These are phyloP conservation scores for Xenentodon cancila DNA, from an alignment of 2,797 vertebrate genomes.

Conservation along the genomic window DNA sequence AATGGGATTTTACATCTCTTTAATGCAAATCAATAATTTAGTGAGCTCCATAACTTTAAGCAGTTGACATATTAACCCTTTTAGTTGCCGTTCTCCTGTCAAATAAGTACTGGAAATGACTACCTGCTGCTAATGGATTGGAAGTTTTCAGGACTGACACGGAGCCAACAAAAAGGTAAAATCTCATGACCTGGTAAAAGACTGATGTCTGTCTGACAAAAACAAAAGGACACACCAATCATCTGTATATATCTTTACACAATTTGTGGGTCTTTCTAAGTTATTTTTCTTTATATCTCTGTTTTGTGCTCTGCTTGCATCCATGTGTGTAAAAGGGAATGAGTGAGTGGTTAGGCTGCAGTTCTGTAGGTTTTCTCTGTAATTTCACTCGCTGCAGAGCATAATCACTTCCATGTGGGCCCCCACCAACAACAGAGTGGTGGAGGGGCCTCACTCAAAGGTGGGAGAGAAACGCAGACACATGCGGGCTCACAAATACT, in stretches of 20 bases:
- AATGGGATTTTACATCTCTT: too few species aligned
- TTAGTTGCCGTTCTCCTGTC: too few species aligned
- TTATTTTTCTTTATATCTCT: constrained; percentile 12
- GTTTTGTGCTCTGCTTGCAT: constrained; percentile 24
- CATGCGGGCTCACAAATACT: constrained; percentile 38
- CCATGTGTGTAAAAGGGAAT: constrained; percentile 57
- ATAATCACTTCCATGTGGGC: constrained; percentile 85
- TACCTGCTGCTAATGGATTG: too few species aligned
- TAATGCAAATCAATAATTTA: too few species aligned
- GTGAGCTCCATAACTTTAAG: too few species aligned
- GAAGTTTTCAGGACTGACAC: too few species aligned
- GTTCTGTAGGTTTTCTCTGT: constrained; percentile 74
- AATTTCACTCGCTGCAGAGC: constrained; percentile 77
- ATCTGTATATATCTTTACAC: not conserved
- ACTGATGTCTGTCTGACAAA: too few species aligned
- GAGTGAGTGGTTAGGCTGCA: constrained; percentile 66
- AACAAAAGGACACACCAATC: not conserved
- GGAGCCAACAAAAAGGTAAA: too few species aligned
- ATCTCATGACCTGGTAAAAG: too few species aligned
- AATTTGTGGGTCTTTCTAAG: not conserved
- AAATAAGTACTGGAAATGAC: too few species aligned
- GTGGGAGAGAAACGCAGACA: constrained; percentile 65
- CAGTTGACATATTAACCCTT: too few species aligned
- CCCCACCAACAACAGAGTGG: constrained; percentile 60
- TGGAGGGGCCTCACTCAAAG: constrained; percentile 68